A percentile compares a stretch with the other conserved stretches of the same genome.
phyloP scores from a whole-genome alignment of 2,797 vertebrate species.

The Peromyscus nudipes region DNA sequence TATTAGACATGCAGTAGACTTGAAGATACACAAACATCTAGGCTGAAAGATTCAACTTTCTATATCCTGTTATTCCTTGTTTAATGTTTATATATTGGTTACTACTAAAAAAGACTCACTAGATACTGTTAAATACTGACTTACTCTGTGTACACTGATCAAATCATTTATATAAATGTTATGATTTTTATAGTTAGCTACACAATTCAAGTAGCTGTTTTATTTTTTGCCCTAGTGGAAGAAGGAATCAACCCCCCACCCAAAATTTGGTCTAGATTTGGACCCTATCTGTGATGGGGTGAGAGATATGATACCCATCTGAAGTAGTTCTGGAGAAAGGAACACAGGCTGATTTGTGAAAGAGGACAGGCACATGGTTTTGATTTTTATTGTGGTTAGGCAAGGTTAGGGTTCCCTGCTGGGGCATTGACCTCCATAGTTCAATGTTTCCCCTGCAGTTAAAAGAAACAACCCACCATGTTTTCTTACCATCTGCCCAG shows the following conservation, averaged over 20 bases:
- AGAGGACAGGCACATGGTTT: not conserved
- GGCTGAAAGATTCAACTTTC: not conserved
- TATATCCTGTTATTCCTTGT: not conserved
- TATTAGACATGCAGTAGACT: not conserved
- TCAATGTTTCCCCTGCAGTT: not conserved
- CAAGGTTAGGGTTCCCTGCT: not conserved
- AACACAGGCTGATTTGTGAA: not conserved
- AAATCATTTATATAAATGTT: not conserved
- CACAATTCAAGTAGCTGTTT: not conserved
- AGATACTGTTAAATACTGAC: not conserved
- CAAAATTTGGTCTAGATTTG: not conserved
- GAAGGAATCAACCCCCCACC: not conserved
- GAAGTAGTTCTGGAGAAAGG: not conserved
- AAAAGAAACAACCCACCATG: not conserved
- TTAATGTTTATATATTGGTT: not conserved
- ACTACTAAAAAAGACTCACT: not conserved
- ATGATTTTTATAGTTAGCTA: not conserved
- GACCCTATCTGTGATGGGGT: rapidly evolving
- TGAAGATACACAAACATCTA: not conserved
- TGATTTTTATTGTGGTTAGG: not conserved
- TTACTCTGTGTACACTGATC: not conserved
- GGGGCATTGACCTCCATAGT: rapidly evolving
- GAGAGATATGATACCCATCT: not conserved
- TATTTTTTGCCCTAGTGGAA: not conserved
- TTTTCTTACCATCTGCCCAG: not conserved